Conservation (phyloP, 2,113 vertebrate genomes). For the western clawed frog (Xenopus tropicalis) region UCB_Xtro_10.0 CM004445.2:65002001-65002500, state of each 20-base stretch:
- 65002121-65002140: neutral
- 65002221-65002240: conserved; percentile 5
- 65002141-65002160: neutral
- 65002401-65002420: conserved; percentile 46
- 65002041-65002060: too few relatives aligned
- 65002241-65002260: conserved; percentile 10
- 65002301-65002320: conserved; percentile 23
- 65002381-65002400: conserved; percentile 26
- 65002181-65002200: conserved; percentile 7
- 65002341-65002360: conserved; percentile 46
- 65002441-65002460: conserved; percentile 32
- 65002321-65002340: conserved; percentile 29
- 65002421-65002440: conserved; percentile 38
- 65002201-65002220: neutral
- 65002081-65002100: neutral
- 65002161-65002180: neutral
- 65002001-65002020: too few relatives aligned
- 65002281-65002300: conserved; percentile 15
- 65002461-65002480: conserved; percentile 44
- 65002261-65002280: conserved; percentile 14
- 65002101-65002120: neutral
- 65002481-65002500: conserved; percentile 41
- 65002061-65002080: neutral
- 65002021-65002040: too few relatives aligned
- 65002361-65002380: conserved; percentile 40